Percentiles rank a stretch among this genome's conserved stretches.
Evolutionary conservation across 2,888 invertebrate species (phyloP).

Genomic region (Tridacna crocea): DNA sequence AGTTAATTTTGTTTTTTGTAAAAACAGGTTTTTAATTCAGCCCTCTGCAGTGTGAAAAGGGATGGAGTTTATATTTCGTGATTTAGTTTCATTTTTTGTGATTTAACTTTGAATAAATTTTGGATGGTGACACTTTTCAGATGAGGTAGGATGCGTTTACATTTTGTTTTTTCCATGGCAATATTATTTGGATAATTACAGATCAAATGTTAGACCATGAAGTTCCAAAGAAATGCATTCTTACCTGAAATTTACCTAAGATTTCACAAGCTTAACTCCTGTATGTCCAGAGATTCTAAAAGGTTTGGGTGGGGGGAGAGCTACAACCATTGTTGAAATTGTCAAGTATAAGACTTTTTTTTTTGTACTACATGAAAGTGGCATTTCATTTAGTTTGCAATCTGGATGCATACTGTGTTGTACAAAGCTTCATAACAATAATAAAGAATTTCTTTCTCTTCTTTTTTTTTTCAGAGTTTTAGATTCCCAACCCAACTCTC

Average conservation of each 20-base stretch:
- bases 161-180: conserved; percentile 36
- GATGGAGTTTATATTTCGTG: not conserved
- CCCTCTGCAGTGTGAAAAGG: conserved; percentile 1
- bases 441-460: not conserved
- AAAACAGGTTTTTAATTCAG: not conserved
- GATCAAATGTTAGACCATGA: too few species aligned
- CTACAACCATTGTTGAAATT: too few species aligned
- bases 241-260: conserved; percentile 9
- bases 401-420: too few species aligned
- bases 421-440: too few species aligned
- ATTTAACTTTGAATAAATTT: conserved; percentile 42
- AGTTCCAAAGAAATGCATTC: conserved; percentile 12
- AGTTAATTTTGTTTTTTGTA: not conserved
- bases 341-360: not conserved
- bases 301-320: too few species aligned
- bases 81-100: conserved; percentile 9
- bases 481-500: conserved; percentile 46
- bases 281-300: too few species aligned
- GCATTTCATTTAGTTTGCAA: too few species aligned
- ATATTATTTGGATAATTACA: conserved; percentile 51
- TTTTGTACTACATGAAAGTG: not conserved
- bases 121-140: conserved; percentile 40
- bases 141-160: conserved; percentile 41
- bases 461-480: conserved; percentile 37
- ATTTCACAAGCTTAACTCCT: too few species aligned